phyloP scores from a whole-genome alignment of 2,888 invertebrate genomes.

The Myopa tessellatipennis region DNA sequence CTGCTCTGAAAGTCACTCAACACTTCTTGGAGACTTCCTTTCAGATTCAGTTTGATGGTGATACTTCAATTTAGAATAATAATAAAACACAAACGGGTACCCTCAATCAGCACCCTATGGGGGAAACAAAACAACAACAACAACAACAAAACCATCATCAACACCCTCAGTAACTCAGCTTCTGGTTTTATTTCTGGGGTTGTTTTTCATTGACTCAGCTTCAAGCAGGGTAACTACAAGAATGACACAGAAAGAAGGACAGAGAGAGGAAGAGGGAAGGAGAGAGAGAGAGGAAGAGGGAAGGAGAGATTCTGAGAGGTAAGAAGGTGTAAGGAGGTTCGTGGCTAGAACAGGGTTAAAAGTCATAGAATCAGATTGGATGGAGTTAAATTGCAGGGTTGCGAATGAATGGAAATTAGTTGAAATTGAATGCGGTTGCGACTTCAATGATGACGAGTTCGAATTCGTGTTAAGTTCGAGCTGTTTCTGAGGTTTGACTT shows the following conservation, averaged over 20 bases:
- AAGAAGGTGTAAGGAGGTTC: no score
- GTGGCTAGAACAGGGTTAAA: no score
- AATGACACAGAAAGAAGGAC: no score
- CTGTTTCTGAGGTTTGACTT: background rate
- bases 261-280: no score
- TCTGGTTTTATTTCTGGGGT: background rate
- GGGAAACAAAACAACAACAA: background rate
- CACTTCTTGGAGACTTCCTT: background rate
- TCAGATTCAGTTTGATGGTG: slow-evolving; percentile 3
- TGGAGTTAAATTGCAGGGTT: background rate
- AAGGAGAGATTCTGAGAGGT: no score
- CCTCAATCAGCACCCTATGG: no score
- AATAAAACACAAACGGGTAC: slow-evolving; percentile 19
- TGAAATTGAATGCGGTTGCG: slow-evolving; percentile 23
- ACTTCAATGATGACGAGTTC: background rate
- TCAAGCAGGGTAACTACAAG: no score
- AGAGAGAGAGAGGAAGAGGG: no score
- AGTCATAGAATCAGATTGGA: no score
- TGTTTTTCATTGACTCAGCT: background rate
- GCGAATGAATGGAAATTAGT: slow-evolving; percentile 24
- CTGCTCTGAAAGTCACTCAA: background rate
- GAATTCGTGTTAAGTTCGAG: background rate
- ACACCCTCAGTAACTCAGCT: background rate
- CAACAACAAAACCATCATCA: background rate
- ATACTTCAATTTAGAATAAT: slow-evolving; percentile 43